Conservation (phyloP, 2,797 vertebrate species). For the Valencia hispanica region DNA sequence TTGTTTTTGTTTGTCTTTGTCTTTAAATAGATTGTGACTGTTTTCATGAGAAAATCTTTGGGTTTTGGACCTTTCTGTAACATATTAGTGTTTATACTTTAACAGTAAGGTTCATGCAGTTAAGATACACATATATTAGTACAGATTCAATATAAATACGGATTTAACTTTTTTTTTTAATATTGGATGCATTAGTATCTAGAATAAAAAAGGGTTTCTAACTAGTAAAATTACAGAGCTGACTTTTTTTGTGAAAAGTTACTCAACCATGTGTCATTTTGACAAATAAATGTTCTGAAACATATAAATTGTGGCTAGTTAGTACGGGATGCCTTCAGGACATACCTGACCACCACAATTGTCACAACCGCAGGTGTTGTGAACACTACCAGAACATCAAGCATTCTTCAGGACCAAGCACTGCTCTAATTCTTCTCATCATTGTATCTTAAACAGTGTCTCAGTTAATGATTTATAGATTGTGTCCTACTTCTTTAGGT, state of each 20-base stretch:
- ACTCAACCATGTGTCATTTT: not conserved
- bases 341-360: too few species aligned
- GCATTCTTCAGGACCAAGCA: too few species aligned
- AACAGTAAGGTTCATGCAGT: too few species aligned
- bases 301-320: not conserved
- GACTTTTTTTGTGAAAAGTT: not conserved
- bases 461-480: not conserved
- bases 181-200: too few species aligned
- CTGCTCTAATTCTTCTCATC: not conserved
- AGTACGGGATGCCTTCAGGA: too few species aligned
- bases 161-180: not conserved
- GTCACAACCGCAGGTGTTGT: too few species aligned
- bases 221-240: not conserved
- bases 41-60: not conserved
- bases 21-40: not conserved
- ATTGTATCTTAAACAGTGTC: not conserved
- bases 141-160: not conserved
- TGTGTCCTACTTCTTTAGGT: constrained; percentile 1
- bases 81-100: too few species aligned
- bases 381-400: too few species aligned
- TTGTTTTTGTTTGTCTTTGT: not conserved
- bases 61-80: too few species aligned
- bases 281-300: not conserved
- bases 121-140: not conserved
- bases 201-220: not conserved